phyloP scores from a whole-genome alignment of 35 echinoderm and acorn worm species.

The Hemicentrotus pulcherrimus region DNA sequence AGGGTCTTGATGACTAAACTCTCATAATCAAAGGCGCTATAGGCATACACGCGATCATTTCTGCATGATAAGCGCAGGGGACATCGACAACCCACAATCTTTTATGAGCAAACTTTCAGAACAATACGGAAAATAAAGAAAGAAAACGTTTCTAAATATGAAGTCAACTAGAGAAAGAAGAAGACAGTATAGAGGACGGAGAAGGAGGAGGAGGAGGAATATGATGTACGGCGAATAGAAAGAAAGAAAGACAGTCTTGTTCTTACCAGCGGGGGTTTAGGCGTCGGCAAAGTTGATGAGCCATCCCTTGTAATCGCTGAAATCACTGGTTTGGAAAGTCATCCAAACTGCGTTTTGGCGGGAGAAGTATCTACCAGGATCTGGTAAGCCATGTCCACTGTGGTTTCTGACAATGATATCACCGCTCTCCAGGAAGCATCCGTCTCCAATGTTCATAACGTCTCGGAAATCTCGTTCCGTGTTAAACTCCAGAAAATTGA shows the following conservation, averaged over 20 bases:
- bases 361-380: conserved; percentile 47
- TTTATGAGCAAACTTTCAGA: no score
- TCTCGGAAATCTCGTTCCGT: conserved; percentile 61
- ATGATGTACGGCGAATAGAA: no score
- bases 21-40: no score
- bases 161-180: no score
- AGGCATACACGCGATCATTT: no score
- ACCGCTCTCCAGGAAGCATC: conserved; percentile 25
- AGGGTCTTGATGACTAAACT: not conserved
- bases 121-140: no score
- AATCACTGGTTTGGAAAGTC: conserved; percentile 50
- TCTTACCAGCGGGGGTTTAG: conserved; percentile 17
- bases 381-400: conserved; percentile 23
- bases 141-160: not conserved
- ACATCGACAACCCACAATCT: no score
- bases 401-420: conserved; percentile 51
- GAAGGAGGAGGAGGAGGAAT: no score
- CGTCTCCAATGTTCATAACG: conserved; percentile 75
- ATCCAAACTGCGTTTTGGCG: conserved; percentile 62
- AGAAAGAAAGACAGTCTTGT: no score
- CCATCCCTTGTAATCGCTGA: conserved; percentile 59
- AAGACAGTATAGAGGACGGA: no score
- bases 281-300: conserved; percentile 63
- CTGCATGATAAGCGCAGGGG: no score
- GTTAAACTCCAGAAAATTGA: conserved; percentile 69